Base-by-base conservation (phyloP, 35 echinoderm and acorn worm genomes). In the Hemicentrotus pulcherrimus region DNA sequence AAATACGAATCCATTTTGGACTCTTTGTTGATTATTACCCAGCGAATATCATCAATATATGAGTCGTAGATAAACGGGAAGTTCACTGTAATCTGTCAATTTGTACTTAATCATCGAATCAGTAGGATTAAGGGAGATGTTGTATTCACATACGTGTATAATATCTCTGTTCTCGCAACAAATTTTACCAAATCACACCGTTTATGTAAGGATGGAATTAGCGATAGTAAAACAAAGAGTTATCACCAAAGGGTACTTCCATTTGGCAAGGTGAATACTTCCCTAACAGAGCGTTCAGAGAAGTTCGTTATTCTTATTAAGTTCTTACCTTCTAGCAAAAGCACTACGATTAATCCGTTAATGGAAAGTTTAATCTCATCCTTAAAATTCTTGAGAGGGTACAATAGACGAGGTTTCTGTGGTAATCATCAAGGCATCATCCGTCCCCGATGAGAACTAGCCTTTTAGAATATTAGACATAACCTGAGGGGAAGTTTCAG, bases 271-370 rank as follows among this genome's bases (percentile, higher is more conserved):
- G 24, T 78, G 65, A 22, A 22, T n/a, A 18, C 65, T 78, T 28
- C 19, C 28, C 19, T 71, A 71, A 5, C 6, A 78, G 6, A 78
- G 28, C 2, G 52, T 14, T 2, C 6, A 15, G 5, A 59, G 22
- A 78, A 78, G 6, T 22, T 78, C 7, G 22, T 78, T 78, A 78
- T 78, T 78, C 22, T 78, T 78, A 6, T 78, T 28, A 78, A 78
- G 22, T 78, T 78, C 19, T 78, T 18, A 30, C 65, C 65, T 78
- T 78, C 28, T n/a, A 78, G 65, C 65, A 78, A 78, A 78, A 78
- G 19, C 65, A 78, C 65, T 78, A 78, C 65, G 65, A 78, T 78
- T 78, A 78, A 78, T 78, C 65, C 65, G 65, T 78, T 78, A 78
- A 78, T 78, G 65, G 65, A 78, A 78, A 8, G 7, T 8, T 78